phyloP scores from a whole-genome alignment of 2,888 invertebrate genomes.

The Scelioninae gen. 1 region DNA sequence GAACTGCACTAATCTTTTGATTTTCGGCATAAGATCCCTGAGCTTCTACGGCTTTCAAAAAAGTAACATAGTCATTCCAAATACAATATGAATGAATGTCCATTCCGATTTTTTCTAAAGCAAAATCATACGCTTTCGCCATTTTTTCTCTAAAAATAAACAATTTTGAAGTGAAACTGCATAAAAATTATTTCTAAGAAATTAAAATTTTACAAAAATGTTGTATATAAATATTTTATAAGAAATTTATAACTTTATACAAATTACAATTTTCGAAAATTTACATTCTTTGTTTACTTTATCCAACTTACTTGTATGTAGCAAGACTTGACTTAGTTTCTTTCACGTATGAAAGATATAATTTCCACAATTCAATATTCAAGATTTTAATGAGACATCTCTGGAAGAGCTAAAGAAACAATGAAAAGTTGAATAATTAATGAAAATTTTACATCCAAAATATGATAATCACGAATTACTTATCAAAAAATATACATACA shows the following conservation, averaged over 20 bases:
- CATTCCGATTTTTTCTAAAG: conserved; percentile 99
- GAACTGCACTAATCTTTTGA: conserved; percentile 98
- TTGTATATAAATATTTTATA: no score
- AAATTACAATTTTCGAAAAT: no score
- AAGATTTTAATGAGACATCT: conserved; percentile 98
- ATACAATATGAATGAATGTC: conserved; percentile 98
- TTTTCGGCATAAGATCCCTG: conserved; percentile 99
- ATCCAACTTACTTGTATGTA: conserved; percentile 93
- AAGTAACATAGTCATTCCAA: conserved; percentile 99
- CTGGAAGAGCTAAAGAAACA: conserved; percentile 93
- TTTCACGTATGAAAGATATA: conserved; percentile 98
- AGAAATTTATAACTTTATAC: no score
- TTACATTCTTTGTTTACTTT: no score
- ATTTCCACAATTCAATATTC: conserved; percentile 99
- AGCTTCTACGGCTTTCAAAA: conserved; percentile 97
- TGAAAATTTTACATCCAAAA: no score
- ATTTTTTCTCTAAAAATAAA: conserved; percentile 94
- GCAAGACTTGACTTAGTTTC: conserved; percentile 97
- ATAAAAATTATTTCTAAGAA: no score
- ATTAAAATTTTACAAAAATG: no score
- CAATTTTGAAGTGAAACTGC: background rate
- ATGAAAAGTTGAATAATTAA: conserved; percentile 62
- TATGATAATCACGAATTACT: no score
- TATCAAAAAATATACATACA: no score
- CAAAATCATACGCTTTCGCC: conserved; percentile 99